Evolutionary conservation across 2,888 invertebrate species (phyloP), one percentile per base, ranked within the genome.

Genomic region (Synanthedon myopaeformis): DNA sequence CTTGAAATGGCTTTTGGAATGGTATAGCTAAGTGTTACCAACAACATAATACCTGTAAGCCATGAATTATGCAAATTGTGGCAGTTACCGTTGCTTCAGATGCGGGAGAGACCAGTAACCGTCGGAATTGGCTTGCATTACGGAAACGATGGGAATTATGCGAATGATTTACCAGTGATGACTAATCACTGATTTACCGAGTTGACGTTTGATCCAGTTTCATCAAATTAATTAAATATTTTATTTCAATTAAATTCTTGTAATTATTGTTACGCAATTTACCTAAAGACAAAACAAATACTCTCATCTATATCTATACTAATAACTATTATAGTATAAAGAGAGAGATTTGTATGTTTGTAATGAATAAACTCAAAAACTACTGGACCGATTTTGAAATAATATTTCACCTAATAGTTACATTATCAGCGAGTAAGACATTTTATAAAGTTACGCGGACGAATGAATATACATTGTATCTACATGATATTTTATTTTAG

Each of bases 91-190:
- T 45, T 12, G 45, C 45, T 45, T 45, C 14, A n/a, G 45, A 45
- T 13, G 45, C 45, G 45, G 45, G 45, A 14, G 45, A 66, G 74
- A 79, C 81, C 10, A 56, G 41, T 51, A 59, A 58, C 60, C 62
- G 57, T 52, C 62, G 60, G 59, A 57, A 63, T 61, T 60, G 60
- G 61, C 59, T 55, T 53, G 62, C 61, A 65, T 67, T 65, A 66
- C 58, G 51, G 57, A 54, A 58, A 59, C 59, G 57, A 60, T 57
- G 49, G 62, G 59, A 57, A 62, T 69, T 70, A 71, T 58, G 61
- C 60, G 63, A 66, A 68, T 69, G 66, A 70, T 70, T 71, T 68
- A 63, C 61, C 65, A 59, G 57, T 65, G 65, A 72, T 64, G 65
- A 61, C 64, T 67, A 69, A 70, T 70, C 70, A 64, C 63, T 58